Conservation (phyloP, 2,888 invertebrate genomes). For the Chrysolina americana region DNA sequence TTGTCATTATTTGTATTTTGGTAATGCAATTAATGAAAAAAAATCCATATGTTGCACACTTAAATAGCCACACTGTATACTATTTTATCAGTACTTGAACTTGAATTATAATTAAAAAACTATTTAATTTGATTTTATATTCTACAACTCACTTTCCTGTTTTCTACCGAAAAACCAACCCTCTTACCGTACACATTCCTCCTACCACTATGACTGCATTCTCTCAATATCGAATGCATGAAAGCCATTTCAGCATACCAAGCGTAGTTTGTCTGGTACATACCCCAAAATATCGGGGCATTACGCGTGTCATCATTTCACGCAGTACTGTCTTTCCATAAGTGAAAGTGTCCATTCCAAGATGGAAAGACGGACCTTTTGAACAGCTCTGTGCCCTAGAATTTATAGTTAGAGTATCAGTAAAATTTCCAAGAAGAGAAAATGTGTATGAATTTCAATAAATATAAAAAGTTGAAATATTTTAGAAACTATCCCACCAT, state of each 20-base stretch:
- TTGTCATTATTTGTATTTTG: too few relatives aligned
- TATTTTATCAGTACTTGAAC: too few relatives aligned
- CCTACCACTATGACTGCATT: constrained; percentile 25
- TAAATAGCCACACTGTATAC: too few relatives aligned
- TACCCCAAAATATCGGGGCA: constrained; percentile 64
- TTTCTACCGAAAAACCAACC: background rate
- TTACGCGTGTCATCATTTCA: constrained; percentile 64
- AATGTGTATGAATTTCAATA: background rate
- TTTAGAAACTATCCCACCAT: too few relatives aligned
- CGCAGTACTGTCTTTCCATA: constrained; percentile 64
- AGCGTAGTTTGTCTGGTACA: constrained; percentile 53
- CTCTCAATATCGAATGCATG: constrained; percentile 30
- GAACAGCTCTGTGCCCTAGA: constrained; percentile 48
- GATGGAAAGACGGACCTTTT: constrained; percentile 54
- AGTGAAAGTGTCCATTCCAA: constrained; percentile 63
- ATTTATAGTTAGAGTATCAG: constrained; percentile 34
- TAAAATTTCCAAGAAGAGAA: background rate
- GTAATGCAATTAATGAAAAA: too few relatives aligned
- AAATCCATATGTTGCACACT: too few relatives aligned
- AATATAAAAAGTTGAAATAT: too few relatives aligned
- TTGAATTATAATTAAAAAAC: too few relatives aligned
- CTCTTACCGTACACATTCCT: background rate
- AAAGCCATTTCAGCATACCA: constrained; percentile 46
- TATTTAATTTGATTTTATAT: too few relatives aligned
- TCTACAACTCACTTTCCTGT: background rate